phyloP scores from a whole-genome alignment of 2,888 invertebrate genomes.

The Lomographa bimaculata region DNA sequence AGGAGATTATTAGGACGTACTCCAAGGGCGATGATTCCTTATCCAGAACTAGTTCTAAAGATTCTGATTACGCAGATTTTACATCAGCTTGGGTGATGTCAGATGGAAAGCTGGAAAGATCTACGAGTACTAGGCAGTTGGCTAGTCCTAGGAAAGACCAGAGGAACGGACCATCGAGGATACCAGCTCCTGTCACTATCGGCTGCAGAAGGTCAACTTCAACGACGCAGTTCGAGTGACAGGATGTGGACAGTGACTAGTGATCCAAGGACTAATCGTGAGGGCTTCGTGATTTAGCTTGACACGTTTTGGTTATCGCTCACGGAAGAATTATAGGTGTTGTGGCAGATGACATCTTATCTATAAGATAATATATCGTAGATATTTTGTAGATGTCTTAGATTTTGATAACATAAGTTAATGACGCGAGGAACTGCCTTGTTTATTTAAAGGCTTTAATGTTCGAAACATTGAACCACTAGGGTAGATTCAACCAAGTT shows the following conservation, averaged over 20 bases:
- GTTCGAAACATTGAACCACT: too few species aligned
- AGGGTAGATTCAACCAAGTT: conserved; percentile 8
- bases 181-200: conserved; percentile 73
- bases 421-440: neutral
- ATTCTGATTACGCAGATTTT: conserved; percentile 86
- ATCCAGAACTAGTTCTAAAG: conserved; percentile 78
- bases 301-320: conserved; percentile 8
- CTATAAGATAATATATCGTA: conserved; percentile 18
- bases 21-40: conserved; percentile 74
- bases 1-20: conserved; percentile 82
- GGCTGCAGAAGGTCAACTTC: conserved; percentile 75
- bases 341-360: conserved; percentile 12
- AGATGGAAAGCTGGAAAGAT: conserved; percentile 86
- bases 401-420: conserved; percentile 10
- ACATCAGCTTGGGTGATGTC: conserved; percentile 89
- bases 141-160: conserved; percentile 75
- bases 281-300: conserved; percentile 25
- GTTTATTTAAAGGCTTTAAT: neutral
- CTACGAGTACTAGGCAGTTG: conserved; percentile 80
- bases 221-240: conserved; percentile 76
- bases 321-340: conserved; percentile 3
- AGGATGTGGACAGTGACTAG: conserved; percentile 41
- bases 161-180: conserved; percentile 68
- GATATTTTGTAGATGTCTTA: conserved; percentile 15
- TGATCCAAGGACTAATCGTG: conserved; percentile 33